Conservation (phyloP, 2,113 vertebrate species). For the Otis tarda region DNA sequence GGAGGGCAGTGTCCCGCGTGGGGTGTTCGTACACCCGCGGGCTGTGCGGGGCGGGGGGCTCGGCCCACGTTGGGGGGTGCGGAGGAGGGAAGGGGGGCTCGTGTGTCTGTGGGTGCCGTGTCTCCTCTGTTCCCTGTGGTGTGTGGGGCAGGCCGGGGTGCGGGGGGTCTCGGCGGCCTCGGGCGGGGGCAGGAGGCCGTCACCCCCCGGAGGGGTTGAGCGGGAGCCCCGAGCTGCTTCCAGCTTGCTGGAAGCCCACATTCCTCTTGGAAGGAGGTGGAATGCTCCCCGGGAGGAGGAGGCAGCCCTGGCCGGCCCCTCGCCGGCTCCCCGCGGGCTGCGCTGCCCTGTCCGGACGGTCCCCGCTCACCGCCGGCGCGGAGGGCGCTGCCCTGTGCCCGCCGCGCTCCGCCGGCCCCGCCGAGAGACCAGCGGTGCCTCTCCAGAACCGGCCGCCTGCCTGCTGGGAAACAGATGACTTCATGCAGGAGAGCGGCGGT, state of each 20-base stretch:
- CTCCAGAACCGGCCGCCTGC: background rate
- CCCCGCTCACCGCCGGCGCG: accelerated
- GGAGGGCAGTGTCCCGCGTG: background rate
- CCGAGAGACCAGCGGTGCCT: background rate
- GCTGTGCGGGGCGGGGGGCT: background rate
- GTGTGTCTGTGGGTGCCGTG: background rate
- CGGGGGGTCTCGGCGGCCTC: background rate
- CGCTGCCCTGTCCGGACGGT: too few relatives aligned
- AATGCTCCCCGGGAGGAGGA: background rate
- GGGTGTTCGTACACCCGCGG: background rate
- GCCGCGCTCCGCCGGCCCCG: background rate
- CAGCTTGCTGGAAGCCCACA: background rate
- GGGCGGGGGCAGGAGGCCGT: background rate
- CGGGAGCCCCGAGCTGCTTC: background rate
- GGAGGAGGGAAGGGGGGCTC: background rate
- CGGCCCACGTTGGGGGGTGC: background rate
- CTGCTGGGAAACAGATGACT: slow-evolving; percentile 3
- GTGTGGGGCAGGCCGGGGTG: background rate
- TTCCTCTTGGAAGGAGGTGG: background rate
- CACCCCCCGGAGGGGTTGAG: background rate
- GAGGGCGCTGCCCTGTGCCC: too few relatives aligned
- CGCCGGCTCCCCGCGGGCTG: too few relatives aligned
- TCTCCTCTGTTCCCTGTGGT: background rate
- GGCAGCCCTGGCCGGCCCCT: background rate
- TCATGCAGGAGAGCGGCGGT: background rate